These are phyloP conservation scores for Bombus difficillimus DNA, from an alignment of 1,140 invertebrate species.

Conservation along the genomic window DNA sequence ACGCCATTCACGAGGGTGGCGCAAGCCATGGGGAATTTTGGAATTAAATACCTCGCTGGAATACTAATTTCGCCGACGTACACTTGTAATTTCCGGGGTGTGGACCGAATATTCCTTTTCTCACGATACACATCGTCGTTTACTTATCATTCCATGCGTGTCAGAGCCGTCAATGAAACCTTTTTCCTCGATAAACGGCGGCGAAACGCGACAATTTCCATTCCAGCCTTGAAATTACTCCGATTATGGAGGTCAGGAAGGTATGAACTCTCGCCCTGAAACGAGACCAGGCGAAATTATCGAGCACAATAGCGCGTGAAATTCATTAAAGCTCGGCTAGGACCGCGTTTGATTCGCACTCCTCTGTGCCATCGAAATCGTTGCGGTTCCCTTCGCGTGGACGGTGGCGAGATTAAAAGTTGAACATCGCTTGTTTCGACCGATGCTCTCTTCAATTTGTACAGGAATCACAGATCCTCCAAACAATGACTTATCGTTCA, in stretches of 20 bases:
- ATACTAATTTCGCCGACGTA: slow-evolving; percentile 63
- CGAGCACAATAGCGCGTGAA: slow-evolving; percentile 29
- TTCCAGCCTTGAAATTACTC: background rate
- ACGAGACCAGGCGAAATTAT: background rate
- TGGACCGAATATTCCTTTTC: background rate
- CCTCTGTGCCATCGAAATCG: slow-evolving; percentile 17
- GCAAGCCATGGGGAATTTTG: background rate
- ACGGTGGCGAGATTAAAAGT: slow-evolving; percentile 19
- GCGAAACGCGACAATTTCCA: slow-evolving; percentile 7
- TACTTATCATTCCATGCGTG: no score
- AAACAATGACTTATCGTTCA: background rate
- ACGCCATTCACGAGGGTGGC: background rate
- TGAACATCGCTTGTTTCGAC: background rate
- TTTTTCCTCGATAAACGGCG: background rate
- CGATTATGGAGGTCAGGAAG: background rate
- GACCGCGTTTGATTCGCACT: background rate
- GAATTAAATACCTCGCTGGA: slow-evolving; percentile 58
- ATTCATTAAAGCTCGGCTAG: slow-evolving; percentile 25
- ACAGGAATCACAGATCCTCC: background rate
- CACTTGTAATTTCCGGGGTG: slow-evolving; percentile 44
- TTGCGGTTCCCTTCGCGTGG: slow-evolving; percentile 15
- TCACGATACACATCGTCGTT: no score
- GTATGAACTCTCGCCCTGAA: background rate
- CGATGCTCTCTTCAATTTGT: background rate
- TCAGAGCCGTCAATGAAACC: background rate